Conservation (phyloP, 1,140 invertebrate genomes). For the Pristionchus pacificus region DNA sequence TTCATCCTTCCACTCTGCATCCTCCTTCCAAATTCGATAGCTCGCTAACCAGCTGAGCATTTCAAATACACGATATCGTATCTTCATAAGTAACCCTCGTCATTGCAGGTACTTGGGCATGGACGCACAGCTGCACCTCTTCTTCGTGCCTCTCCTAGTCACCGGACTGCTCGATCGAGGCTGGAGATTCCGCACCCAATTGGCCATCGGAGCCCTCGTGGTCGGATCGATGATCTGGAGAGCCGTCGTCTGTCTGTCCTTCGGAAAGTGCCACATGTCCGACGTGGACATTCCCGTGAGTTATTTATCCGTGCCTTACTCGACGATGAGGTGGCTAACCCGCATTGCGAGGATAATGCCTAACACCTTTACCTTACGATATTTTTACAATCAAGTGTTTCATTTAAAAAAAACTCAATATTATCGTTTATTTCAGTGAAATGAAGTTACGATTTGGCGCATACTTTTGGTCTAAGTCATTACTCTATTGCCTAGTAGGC, state of each 20-base stretch:
- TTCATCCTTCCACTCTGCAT: too few species aligned
- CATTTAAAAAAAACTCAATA: too few species aligned
- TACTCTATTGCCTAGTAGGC: too few species aligned
- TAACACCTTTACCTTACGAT: too few species aligned
- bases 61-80: too few species aligned
- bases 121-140: background rate
- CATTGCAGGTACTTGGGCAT: background rate
- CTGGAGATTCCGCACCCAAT: conserved; percentile 31
- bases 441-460: conserved; percentile 39
- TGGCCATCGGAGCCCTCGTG: conserved; percentile 29
- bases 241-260: conserved; percentile 41
- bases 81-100: too few species aligned
- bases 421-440: too few species aligned
- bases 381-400: too few species aligned
- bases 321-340: too few species aligned
- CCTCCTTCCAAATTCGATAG: too few species aligned
- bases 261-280: conserved; percentile 51
- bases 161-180: conserved; percentile 29
- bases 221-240: conserved; percentile 37
- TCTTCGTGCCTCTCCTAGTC: conserved; percentile 51
- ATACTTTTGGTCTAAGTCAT: conserved; percentile 42
- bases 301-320: conserved; percentile 5
- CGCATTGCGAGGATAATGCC: too few species aligned
- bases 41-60: too few species aligned
- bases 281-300: conserved; percentile 54